Evolutionary conservation across 2,113 vertebrate species (phyloP).

Genomic region (Chaetodon auriga): DNA sequence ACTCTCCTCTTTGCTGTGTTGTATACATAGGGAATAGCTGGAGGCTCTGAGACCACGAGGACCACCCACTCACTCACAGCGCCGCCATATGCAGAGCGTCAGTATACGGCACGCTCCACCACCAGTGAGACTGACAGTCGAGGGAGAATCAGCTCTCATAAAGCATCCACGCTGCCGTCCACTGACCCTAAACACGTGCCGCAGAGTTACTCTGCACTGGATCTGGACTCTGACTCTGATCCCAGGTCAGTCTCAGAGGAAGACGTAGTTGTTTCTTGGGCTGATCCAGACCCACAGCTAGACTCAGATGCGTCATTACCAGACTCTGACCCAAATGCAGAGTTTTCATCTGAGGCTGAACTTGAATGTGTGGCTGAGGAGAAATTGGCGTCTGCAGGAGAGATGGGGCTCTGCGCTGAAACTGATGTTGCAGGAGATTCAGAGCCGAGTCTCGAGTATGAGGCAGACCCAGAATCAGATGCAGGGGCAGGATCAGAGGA

Average conservation of each 20-base stretch:
- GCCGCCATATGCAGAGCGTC: constrained; percentile 37
- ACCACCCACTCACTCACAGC: constrained; percentile 37
- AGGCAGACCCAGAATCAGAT: constrained; percentile 69
- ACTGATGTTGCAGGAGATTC: constrained; percentile 52
- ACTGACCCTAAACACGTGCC: constrained; percentile 53
- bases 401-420: constrained; percentile 23
- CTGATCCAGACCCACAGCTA: constrained; percentile 46
- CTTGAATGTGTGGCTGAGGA: constrained; percentile 44
- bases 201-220: constrained; percentile 50
- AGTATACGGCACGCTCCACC: constrained; percentile 24
- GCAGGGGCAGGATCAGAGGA: constrained; percentile 61
- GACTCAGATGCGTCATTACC: constrained; percentile 63
- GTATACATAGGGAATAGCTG: constrained; percentile 58
- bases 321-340: constrained; percentile 63
- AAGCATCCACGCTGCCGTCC: constrained; percentile 22
- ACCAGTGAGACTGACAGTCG: constrained; percentile 33
- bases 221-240: constrained; percentile 77
- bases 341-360: constrained; percentile 71
- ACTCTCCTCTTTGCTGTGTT: constrained; percentile 18
- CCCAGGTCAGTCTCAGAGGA: constrained; percentile 72
- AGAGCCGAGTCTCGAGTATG: constrained; percentile 73
- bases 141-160: constrained; percentile 33
- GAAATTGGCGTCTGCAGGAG: constrained; percentile 21
- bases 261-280: constrained; percentile 42
- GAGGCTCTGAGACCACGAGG: constrained; percentile 48